Evolutionary conservation across 2,797 vertebrate species (phyloP), one percentile per base, ranked within the genome.

Genomic region (Platalea minor): DNA sequence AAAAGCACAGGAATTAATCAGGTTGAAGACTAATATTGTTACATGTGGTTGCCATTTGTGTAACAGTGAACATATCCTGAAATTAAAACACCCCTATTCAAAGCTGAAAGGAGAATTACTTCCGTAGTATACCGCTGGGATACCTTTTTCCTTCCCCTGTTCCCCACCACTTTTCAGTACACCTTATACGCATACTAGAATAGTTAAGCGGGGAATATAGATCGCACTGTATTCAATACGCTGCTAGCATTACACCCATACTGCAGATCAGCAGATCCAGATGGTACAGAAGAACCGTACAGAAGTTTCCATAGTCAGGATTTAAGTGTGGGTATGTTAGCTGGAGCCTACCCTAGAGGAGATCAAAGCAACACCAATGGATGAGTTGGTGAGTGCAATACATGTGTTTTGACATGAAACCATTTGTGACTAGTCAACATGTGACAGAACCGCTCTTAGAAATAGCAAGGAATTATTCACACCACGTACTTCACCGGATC

Each of bases 1-100:
- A 91, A 91, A 91, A 86, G 53, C 64, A 80, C 5, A 25, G 41
- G 41, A 91, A 94, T 91, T 73, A 91, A 77, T 91, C 80, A 74
- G 17, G 64, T 54, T 61, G 48, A 85, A 80, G 45, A 35, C 24
- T 86, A 80, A 85, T 29, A 83, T 7, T 45, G 48, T 85, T 94
- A 93, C 43, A 89, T 72, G 60, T 77, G 48, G 89, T 53, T 87
- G 70, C 67, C 64, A 48, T 93, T 79, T 74, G 68, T 33, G 29
- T 69, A 75, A 78, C 61, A 85, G 64, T 23, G 51, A 74, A 87
- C 16, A 20, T 25, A 82, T 17, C n/a, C 83, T 67, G 76, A 88
- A 94, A 94, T 78, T n/a, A 43, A 79, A 82, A 41, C 37, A 37
- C 0, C 1, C 2, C 17, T 35, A 50, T 39, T 85, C 6, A 48